These are phyloP conservation scores for Ichneumoninae sp. DNA, from an alignment of 2,888 invertebrate species.

Conservation along the genomic window DNA sequence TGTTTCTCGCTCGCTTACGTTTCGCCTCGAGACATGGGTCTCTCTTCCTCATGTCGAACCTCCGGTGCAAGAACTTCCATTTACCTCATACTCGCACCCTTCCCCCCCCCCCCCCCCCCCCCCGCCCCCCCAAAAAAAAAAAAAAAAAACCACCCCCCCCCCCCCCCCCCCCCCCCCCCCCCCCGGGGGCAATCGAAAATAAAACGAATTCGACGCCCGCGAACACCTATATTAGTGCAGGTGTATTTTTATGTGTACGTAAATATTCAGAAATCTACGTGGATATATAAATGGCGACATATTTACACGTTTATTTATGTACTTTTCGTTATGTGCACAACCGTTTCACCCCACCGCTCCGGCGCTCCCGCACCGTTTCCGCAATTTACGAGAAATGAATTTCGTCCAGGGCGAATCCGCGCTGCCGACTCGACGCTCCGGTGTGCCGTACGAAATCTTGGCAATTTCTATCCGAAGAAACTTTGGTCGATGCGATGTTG, in stretches of 20 bases:
- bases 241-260: not conserved
- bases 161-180: not conserved
- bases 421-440: not conserved
- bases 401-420: slow-evolving; percentile 10
- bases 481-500: slow-evolving; percentile 13
- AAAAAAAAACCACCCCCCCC: too few relatives aligned
- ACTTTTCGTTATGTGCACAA: slow-evolving; percentile 5
- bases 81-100: slow-evolving; percentile 28
- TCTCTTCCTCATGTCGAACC: slow-evolving; percentile 30
- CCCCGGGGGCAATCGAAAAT: slow-evolving; percentile 24
- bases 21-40: slow-evolving; percentile 5
- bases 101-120: not conserved
- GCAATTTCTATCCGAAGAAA: slow-evolving; percentile 17
- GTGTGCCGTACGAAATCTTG: not conserved
- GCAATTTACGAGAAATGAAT: slow-evolving; percentile 20
- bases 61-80: slow-evolving; percentile 33
- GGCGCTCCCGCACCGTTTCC: slow-evolving; percentile 4
- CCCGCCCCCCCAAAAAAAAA: too few relatives aligned
- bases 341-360: not conserved
- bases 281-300: not conserved
- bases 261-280: not conserved
- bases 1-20: slow-evolving; percentile 29
- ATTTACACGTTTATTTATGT: slow-evolving; percentile 7
- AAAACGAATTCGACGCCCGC: slow-evolving; percentile 31
- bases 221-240: not conserved